These are phyloP conservation scores for Monopis laevigella DNA, from an alignment of 2,888 invertebrate genomes.

Conservation along the genomic window DNA sequence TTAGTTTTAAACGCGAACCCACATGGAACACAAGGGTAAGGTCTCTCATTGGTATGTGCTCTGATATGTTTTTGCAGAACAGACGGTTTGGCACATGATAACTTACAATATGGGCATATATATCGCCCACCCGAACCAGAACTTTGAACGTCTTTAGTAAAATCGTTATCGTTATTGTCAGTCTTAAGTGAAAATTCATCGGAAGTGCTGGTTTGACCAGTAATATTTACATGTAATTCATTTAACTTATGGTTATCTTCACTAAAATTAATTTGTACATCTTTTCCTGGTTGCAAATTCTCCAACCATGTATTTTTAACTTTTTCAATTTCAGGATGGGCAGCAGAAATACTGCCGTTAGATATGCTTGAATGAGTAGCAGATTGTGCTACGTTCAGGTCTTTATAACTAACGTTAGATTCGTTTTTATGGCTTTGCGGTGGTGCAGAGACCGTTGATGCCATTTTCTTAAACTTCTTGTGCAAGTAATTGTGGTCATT, in stretches of 20 bases:
- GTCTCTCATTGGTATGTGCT: conserved; percentile 92
- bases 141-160: conserved; percentile 54
- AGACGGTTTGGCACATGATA: conserved; percentile 92
- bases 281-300: conserved; percentile 38
- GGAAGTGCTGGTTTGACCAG: conserved; percentile 64
- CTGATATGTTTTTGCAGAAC: conserved; percentile 94
- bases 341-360: conserved; percentile 56
- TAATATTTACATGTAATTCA: conserved; percentile 58
- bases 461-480: conserved; percentile 93
- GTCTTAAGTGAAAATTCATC: conserved; percentile 65
- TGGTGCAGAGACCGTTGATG: conserved; percentile 62
- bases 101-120: conserved; percentile 87
- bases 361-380: conserved; percentile 42
- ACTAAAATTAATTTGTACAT: conserved; percentile 66
- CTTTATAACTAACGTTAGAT: conserved; percentile 35
- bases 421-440: conserved; percentile 37
- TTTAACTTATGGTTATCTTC: conserved; percentile 54
- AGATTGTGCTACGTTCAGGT: conserved; percentile 29
- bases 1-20: conserved; percentile 94
- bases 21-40: conserved; percentile 89
- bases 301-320: conserved; percentile 40
- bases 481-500: conserved; percentile 84
- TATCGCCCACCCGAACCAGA: conserved; percentile 72
- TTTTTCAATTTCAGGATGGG: conserved; percentile 57
- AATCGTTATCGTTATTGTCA: conserved; percentile 63